Evolutionary conservation across 1,140 invertebrate genomes (phyloP).

Genomic region (Pemphigus obesinymphae): DNA sequence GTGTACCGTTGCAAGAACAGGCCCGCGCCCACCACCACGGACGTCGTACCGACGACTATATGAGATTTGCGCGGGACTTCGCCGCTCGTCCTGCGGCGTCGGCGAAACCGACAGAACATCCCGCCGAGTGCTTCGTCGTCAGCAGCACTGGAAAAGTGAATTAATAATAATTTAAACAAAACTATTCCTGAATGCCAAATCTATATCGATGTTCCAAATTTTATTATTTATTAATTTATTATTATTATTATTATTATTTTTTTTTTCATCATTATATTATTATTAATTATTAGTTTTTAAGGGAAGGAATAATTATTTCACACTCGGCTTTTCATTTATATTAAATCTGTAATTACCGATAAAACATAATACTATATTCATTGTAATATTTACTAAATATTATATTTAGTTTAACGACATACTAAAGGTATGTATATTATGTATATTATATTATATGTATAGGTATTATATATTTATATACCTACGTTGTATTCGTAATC

Average conservation of each 20-base stretch:
- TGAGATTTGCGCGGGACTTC: not conserved
- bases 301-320: not conserved
- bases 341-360: not conserved
- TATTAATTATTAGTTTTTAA: not conserved
- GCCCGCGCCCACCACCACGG: not conserved
- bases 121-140: not conserved
- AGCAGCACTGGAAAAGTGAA: not conserved
- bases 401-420: not conserved
- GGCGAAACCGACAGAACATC: not conserved
- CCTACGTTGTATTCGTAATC: not conserved
- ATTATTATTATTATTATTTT: not conserved
- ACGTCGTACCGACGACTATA: not conserved
- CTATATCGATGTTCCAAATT: constrained; percentile 7
- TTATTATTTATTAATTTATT: not conserved
- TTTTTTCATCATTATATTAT: no score
- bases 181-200: constrained; percentile 32
- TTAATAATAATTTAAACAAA: not conserved
- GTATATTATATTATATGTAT: not conserved
- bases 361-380: no score
- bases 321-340: not conserved
- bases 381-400: not conserved
- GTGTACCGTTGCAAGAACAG: constrained; percentile 55
- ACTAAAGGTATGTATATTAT: no score
- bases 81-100: no score
- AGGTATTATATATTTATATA: not conserved